Evolutionary conservation across 2,797 vertebrate species (phyloP).

Genomic region (Glossophaga mutica): DNA sequence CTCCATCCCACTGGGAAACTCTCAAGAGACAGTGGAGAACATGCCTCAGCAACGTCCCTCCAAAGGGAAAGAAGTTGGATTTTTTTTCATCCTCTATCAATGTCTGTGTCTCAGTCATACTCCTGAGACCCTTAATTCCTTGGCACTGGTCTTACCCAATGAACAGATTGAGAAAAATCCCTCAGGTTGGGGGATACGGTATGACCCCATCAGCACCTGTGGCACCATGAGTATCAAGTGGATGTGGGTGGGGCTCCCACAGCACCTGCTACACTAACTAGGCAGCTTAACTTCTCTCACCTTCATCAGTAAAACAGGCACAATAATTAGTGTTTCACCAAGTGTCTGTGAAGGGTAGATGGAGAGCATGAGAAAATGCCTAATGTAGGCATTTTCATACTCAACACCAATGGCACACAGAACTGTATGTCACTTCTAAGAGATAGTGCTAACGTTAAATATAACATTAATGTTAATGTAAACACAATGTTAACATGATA

Average conservation of each 20-base stretch:
- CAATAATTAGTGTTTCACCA: neutral
- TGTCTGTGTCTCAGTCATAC: neutral
- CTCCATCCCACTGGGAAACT: neutral
- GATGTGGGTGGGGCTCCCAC: rapidly evolving
- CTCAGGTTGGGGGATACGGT: neutral
- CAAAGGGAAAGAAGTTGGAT: neutral
- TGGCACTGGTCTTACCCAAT: neutral
- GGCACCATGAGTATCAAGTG: neutral
- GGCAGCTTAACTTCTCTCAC: neutral
- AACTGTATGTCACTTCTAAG: neutral
- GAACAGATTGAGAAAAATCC: neutral
- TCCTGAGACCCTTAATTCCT: neutral
- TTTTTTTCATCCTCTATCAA: neutral
- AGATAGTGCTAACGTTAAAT: neutral
- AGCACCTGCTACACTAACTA: neutral
- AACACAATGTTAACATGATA: neutral
- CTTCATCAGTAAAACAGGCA: neutral
- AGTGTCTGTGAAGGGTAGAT: neutral
- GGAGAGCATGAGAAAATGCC: neutral
- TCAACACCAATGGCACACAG: neutral
- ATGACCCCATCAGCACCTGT: neutral
- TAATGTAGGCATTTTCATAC: neutral
- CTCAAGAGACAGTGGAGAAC: neutral
- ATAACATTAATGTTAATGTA: neutral
- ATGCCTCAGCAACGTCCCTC: neutral